Evolutionary conservation across 1,140 invertebrate species (phyloP).

Genomic region (Bilobella aurantiaca): DNA sequence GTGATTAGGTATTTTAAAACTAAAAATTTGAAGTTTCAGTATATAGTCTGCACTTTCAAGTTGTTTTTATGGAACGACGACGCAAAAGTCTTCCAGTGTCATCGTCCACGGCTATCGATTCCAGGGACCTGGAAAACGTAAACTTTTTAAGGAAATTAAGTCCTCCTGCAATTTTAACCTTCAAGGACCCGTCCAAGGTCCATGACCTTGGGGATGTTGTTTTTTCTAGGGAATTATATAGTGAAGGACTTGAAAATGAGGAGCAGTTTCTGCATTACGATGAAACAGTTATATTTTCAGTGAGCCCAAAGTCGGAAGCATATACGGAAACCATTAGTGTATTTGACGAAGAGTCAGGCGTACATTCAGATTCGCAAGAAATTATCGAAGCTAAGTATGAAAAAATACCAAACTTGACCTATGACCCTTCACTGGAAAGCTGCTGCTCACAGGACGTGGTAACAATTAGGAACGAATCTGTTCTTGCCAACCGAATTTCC

Average conservation of each 20-base stretch:
- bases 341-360: neutral
- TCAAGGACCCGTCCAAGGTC: no score
- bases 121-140: constrained; percentile 33
- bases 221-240: no score
- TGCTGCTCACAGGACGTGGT: constrained; percentile 32
- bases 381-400: no score
- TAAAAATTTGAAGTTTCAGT: neutral
- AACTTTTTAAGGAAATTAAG: constrained; percentile 28
- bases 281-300: neutral
- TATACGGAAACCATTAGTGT: neutral
- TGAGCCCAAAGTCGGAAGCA: no score
- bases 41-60: neutral
- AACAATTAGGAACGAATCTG: constrained; percentile 31
- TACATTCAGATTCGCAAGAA: neutral
- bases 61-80: neutral
- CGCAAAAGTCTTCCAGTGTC: constrained; percentile 11
- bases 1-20: neutral
- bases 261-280: neutral
- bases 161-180: no score
- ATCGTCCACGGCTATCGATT: constrained; percentile 22
- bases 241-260: no score
- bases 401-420: no score
- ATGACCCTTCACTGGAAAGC: constrained; percentile 15
- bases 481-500: constrained; percentile 21
- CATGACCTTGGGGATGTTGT: no score